Conservation (phyloP, 2,888 invertebrate genomes). For the Sipha maydis region DNA sequence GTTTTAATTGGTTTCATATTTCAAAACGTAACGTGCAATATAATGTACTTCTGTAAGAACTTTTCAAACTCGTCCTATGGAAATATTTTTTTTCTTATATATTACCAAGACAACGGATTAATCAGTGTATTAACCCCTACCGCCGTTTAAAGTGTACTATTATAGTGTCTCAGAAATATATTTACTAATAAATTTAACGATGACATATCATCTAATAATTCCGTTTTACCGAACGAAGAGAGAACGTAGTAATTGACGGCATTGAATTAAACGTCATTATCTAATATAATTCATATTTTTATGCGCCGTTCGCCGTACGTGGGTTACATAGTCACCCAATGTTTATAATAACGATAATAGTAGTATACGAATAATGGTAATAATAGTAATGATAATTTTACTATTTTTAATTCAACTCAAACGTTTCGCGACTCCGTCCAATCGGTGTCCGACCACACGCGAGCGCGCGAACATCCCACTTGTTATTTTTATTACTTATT, state of each 20-base stretch:
- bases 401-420: neutral
- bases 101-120: neutral
- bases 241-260: neutral
- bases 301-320: neutral
- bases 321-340: too few relatives aligned
- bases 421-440: neutral
- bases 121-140: neutral
- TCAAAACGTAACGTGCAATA: too few relatives aligned
- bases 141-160: too few relatives aligned
- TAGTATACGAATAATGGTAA: neutral
- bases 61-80: too few relatives aligned
- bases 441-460: slow-evolving; percentile 4
- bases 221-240: neutral
- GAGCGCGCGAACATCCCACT: slow-evolving; percentile 21
- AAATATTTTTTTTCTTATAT: neutral
- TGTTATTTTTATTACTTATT: neutral
- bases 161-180: neutral
- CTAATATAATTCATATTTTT: neutral
- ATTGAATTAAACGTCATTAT: neutral
- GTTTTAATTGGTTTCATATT: too few relatives aligned
- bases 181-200: neutral
- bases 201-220: neutral
- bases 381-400: neutral
- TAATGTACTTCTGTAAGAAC: too few relatives aligned
- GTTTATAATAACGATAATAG: neutral